Base-by-base conservation (phyloP, 2,888 invertebrate species). In the Oligia latruncula region DNA sequence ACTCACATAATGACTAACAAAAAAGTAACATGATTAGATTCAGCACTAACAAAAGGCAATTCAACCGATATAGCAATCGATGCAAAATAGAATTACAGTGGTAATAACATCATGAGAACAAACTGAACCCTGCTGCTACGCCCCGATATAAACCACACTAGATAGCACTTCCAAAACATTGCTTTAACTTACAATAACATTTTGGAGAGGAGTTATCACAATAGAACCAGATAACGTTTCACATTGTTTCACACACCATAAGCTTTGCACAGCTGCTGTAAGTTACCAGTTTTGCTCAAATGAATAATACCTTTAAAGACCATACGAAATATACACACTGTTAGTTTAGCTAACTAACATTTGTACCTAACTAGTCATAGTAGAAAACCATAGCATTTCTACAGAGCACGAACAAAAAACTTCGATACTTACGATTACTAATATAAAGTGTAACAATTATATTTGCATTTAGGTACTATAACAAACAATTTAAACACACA, bases 131-230 rank as follows among this genome's bases (percentile, higher is more conserved):
- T 35, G 17, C 71, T 65, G 68, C 49, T n/a, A 46, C 60, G 49
- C 74, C 74, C 64, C 23, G 68, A 86, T 83, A 73, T 83, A 77
- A 83, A 81, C 75, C 66, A 81, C 35, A 64, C 77, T 71, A 77
- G 84, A 87, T 84, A 84, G 80, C 75, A 75, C 75, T 84, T 87
- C 87, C 85, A 87, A 84, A 84, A 87, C 80, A 84, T 84, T 84
- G 80, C 87, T 64, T 87, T 75, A 84, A 87, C 87, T 79, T 85
- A 87, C 80, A 85, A 87, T 87, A 87, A 85, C 84, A 84, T 71
- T 75, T 84, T 71, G 58, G 72, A 75, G 87, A 75, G 79, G 83
- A 78, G 73, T 84, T 80, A 87, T 84, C 87, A 84, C 87, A 87
- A 85, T 85, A 80, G 84, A 84, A 23, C 66, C 75, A 84, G 85